Conservation (phyloP, 2,797 vertebrate genomes). For the Syncerus caffer region DNA sequence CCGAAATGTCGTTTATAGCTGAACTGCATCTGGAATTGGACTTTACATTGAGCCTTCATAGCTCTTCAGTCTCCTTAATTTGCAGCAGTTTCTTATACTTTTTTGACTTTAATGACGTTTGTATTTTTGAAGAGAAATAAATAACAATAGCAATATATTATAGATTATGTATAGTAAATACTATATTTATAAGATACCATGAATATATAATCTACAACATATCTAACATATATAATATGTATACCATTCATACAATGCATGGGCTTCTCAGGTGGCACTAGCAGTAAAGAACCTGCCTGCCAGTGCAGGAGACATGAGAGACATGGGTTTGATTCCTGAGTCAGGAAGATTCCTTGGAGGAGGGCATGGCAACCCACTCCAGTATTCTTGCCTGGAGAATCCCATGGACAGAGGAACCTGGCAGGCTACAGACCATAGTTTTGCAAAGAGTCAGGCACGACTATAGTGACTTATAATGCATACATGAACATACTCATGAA, state of each 20-base stretch:
- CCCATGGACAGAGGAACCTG: background rate
- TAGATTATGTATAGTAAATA: background rate
- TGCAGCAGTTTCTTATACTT: background rate
- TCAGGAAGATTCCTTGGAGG: background rate
- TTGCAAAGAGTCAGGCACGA: background rate
- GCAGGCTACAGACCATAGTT: background rate
- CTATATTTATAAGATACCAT: background rate
- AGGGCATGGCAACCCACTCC: background rate
- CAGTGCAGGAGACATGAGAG: background rate
- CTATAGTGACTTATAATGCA: background rate
- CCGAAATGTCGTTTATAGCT: background rate
- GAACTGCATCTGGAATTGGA: background rate
- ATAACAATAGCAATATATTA: background rate
- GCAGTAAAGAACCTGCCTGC: background rate
- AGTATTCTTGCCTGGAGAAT: background rate
- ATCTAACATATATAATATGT: background rate
- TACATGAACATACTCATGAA: background rate
- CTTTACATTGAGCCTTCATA: background rate
- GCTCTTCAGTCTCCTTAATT: background rate
- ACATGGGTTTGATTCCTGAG: background rate
- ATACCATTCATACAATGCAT: background rate
- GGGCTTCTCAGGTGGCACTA: background rate
- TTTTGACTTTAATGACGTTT: background rate
- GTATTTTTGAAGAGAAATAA: slow-evolving; percentile 1
- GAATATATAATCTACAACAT: background rate